phyloP scores from a whole-genome alignment of 2,888 invertebrate genomes.

The Scrobipalpa costella region DNA sequence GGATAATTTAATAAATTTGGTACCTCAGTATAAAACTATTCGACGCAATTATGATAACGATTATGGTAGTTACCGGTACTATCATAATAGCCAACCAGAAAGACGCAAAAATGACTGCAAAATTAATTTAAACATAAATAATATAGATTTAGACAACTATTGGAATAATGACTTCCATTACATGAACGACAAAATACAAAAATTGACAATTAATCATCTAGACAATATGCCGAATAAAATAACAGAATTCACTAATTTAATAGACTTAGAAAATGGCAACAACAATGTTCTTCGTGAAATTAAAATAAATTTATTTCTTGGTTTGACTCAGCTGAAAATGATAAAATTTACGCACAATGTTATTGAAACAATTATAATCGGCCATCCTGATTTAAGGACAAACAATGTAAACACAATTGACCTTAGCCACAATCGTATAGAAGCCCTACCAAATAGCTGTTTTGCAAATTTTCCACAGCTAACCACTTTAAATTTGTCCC shows the following conservation, averaged over 20 bases:
- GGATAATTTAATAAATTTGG: background rate
- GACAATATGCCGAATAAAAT: background rate
- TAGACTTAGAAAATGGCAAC: background rate
- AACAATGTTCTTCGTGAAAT: background rate
- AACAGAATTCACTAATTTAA: background rate
- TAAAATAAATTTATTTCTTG: background rate
- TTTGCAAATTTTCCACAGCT: conserved; percentile 4
- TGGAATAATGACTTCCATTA: background rate
- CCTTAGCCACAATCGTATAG: background rate
- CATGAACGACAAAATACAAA: background rate
- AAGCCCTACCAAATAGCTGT: background rate
- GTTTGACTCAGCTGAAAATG: background rate
- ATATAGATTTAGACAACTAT: background rate
- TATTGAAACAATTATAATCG: background rate
- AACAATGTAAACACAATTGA: background rate
- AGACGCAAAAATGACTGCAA: background rate
- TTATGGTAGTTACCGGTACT: background rate
- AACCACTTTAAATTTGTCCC: background rate
- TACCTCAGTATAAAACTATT: background rate
- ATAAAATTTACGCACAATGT: background rate
- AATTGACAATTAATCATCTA: background rate
- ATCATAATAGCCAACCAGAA: background rate
- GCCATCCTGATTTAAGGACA: background rate
- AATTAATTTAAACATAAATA: background rate
- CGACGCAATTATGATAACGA: background rate